Evolutionary conservation across 2,888 invertebrate species (phyloP), one percentile per base, ranked within the genome.

Genomic region (Ellobium chinense): DNA sequence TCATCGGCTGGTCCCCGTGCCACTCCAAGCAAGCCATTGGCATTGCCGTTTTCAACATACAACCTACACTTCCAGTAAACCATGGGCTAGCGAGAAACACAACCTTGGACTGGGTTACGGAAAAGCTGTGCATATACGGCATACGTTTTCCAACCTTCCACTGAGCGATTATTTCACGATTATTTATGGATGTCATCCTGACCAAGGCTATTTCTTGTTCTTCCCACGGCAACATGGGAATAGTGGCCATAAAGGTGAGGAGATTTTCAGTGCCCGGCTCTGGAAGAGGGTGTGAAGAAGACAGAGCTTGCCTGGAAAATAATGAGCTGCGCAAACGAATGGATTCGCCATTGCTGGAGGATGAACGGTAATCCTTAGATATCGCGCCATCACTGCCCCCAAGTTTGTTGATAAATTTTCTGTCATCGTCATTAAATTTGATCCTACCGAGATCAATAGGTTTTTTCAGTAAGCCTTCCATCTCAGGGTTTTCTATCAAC

Each of bases 81-180:
- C 89, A 87, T 4, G 92, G 91, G 79, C 86, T 86, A 7, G 88
- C 89, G 72, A 91, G 87, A 18, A 92, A 76, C 31, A 92, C 84
- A 36, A 85, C 91, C 77, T 88, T 89, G 54, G 88, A 84, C 69
- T 85, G 39, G 0, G 91, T 89, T 2, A 88, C 85, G 2, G 89
- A 89, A 78, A 92, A 89, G 0, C 90, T 90, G 79, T 92, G 92
- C 90, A 92, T 90, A 82, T 91, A 91, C 0, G 91, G 91, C 9
- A 91, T 83, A 31, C 81, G 82, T 31, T 2, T 69, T 24, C 85
- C 86, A 36, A 90, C 88, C 1, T 74, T 31, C 87, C 89, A 89
- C 14, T 80, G 73, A 0, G 89, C 87, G 24, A 91, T 84, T 5
- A 87, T 81, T 68, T 91, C 87, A 7, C 90, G 81, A 2, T 87